A percentile compares a stretch with the other conserved stretches of the same genome.
These are phyloP conservation scores for Condylura cristata DNA, from an alignment of 2,113 vertebrate species.

Conservation along the genomic window DNA sequence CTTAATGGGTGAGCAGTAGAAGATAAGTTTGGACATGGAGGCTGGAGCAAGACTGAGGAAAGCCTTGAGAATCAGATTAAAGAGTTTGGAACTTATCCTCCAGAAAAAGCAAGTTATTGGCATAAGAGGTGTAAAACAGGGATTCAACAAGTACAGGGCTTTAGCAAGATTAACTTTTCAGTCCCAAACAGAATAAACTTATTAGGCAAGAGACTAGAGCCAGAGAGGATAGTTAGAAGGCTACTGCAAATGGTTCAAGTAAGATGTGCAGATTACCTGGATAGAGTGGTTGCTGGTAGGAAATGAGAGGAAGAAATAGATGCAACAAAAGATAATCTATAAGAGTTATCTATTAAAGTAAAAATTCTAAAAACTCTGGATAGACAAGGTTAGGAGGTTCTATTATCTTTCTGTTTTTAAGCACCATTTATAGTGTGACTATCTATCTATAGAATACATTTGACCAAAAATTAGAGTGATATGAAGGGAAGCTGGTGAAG, in stretches of 20 bases:
- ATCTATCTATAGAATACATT: background rate
- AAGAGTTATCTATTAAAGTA: background rate
- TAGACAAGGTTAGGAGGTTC: background rate
- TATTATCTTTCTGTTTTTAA: background rate
- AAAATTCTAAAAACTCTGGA: background rate
- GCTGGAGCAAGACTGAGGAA: background rate
- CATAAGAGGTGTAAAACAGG: background rate
- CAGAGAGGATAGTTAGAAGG: background rate
- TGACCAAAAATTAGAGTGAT: background rate
- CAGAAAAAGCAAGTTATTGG: background rate
- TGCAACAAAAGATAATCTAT: background rate
- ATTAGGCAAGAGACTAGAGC: background rate
- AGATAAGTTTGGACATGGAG: background rate
- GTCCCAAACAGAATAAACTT: background rate
- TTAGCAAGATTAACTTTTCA: slow-evolving; percentile 16
- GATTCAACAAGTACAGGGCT: background rate
- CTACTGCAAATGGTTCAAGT: background rate
- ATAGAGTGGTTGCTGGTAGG: background rate
- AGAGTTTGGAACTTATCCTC: background rate
- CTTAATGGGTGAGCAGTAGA: background rate
- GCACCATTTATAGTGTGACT: background rate
- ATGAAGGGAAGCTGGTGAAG: background rate
- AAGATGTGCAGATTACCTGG: background rate
- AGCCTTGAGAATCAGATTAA: background rate
- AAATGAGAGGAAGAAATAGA: slow-evolving; percentile 4